These are phyloP conservation scores for Myanophis thanlyinensis DNA, from an alignment of 2,113 vertebrate genomes.

Conservation along the genomic window DNA sequence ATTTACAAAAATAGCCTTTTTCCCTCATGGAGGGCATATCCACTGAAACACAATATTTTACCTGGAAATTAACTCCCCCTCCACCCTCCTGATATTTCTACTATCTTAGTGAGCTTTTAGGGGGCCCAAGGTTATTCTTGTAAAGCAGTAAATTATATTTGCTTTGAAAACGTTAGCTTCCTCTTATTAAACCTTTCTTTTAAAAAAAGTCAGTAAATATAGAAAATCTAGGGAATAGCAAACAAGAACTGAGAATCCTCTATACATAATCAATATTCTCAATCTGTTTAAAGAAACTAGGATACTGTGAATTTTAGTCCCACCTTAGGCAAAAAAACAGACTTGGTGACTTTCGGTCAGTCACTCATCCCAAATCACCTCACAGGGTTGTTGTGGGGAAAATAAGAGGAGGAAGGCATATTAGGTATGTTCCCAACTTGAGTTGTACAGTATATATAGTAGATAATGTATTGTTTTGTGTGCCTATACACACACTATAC, in stretches of 20 bases:
- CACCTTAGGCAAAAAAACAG: neutral
- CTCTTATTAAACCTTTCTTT: neutral
- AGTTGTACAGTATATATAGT: no score
- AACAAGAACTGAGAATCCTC: neutral
- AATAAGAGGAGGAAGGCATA: no score
- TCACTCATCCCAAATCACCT: neutral
- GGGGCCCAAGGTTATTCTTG: neutral
- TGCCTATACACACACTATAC: no score
- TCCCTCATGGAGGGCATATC: neutral
- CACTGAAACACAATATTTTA: neutral
- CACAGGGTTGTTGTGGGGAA: no score
- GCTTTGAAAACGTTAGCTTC: neutral
- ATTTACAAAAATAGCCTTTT: neutral
- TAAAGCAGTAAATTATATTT: neutral
- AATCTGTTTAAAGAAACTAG: neutral
- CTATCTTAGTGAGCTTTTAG: neutral
- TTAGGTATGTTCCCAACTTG: no score
- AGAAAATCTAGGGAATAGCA: neutral
- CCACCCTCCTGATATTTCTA: neutral
- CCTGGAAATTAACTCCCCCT: neutral
- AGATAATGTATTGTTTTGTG: no score
- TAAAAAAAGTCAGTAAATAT: neutral
- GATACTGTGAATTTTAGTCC: neutral
- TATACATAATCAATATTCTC: neutral
- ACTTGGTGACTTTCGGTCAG: neutral